phyloP scores from a whole-genome alignment of 2,797 vertebrate species.

The Aeoliscus strigatus region DNA sequence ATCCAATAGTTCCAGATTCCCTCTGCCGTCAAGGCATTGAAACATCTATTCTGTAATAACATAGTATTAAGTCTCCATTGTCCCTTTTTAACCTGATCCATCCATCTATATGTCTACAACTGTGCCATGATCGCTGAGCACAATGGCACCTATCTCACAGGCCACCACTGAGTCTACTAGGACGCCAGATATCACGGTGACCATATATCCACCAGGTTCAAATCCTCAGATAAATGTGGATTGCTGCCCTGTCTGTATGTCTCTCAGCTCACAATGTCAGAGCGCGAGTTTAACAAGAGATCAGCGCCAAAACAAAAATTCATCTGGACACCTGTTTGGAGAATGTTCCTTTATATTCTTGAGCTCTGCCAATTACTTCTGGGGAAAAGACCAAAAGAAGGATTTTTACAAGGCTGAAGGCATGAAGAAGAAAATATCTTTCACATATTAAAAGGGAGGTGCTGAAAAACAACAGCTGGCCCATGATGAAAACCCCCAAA shows the following conservation, averaged over 20 bases:
- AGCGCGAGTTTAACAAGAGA: conserved; percentile 22
- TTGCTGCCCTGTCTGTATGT: conserved; percentile 7
- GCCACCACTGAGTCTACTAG: too few species aligned
- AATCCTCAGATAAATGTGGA: too few species aligned
- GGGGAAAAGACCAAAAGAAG: conserved; percentile 47
- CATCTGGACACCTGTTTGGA: conserved; percentile 29
- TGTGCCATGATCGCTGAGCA: too few species aligned
- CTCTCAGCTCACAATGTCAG: conserved; percentile 12
- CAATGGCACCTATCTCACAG: too few species aligned
- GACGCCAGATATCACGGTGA: too few species aligned
- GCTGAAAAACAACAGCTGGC: conserved; percentile 78
- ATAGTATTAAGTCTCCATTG: too few species aligned
- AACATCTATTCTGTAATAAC: too few species aligned
- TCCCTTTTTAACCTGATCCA: too few species aligned
- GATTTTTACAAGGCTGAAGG: conserved; percentile 57
- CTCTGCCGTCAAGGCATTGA: too few species aligned
- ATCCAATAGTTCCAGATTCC: too few species aligned
- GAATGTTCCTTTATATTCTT: conserved; percentile 36
- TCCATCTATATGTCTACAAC: too few species aligned
- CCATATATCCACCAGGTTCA: too few species aligned
- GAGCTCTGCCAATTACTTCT: conserved; percentile 38
- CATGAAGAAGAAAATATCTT: conserved; percentile 58
- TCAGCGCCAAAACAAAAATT: conserved; percentile 23
- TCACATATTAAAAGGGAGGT: conserved; percentile 66
- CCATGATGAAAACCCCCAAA: conserved; percentile 72